A percentile compares a stretch with the other conserved stretches of the same genome.
phyloP scores from a whole-genome alignment of 1,140 invertebrate genomes.

The Scaptomyza montana region DNA sequence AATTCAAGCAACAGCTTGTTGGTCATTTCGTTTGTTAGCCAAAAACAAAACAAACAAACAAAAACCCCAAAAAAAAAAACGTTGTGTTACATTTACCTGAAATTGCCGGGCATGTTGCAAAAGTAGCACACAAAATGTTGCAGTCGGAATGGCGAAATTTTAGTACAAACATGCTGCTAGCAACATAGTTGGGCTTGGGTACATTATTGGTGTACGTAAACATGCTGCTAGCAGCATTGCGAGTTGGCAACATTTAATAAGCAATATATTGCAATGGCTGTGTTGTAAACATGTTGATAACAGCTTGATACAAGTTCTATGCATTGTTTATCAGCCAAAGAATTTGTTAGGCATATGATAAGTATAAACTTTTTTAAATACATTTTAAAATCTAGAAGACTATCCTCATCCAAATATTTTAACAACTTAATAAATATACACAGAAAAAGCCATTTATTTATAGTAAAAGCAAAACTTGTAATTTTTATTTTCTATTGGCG shows the following conservation, averaged over 20 bases:
- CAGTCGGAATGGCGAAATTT: neutral
- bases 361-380: too few species aligned
- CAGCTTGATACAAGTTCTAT: neutral
- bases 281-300: neutral
- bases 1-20: slow-evolving; percentile 54
- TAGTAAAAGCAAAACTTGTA: too few species aligned
- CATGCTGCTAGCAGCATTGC: slow-evolving; percentile 44
- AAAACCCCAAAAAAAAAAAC: too few species aligned
- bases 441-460: too few species aligned
- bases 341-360: too few species aligned
- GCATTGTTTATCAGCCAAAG: too few species aligned
- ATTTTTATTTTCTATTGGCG: neutral
- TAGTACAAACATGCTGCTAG: slow-evolving; percentile 26
- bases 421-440: too few species aligned
- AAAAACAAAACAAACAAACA: neutral
- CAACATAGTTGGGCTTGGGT: neutral
- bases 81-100: neutral
- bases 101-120: neutral
- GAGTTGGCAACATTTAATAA: slow-evolving; percentile 36
- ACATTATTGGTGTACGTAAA: neutral
- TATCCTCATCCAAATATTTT: too few species aligned
- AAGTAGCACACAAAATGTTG: neutral
- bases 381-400: too few species aligned
- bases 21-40: slow-evolving; percentile 14
- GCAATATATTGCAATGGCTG: neutral